Evolutionary conservation across 2,797 vertebrate genomes (phyloP).

Genomic region (Spea hammondii): DNA sequence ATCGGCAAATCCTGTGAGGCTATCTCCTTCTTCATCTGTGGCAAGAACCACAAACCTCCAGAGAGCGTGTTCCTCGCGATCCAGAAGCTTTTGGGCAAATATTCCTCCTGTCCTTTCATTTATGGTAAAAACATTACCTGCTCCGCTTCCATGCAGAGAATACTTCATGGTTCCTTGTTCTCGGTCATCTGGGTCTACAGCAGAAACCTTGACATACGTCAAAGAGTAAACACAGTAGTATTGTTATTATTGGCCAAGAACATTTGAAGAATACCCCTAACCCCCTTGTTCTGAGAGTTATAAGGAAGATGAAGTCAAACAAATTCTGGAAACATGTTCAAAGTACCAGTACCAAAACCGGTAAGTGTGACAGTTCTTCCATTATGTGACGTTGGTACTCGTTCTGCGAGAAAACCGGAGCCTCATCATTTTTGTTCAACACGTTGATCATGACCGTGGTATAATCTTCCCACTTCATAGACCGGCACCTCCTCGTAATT

Average conservation of each 20-base stretch:
- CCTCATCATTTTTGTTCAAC: conserved; percentile 41
- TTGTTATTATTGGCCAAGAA: background rate
- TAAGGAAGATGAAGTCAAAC: too few relatives aligned
- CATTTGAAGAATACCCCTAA: background rate
- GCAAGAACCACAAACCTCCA: conserved; percentile 89
- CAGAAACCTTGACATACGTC: conserved; percentile 72
- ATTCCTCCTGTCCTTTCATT: too few relatives aligned
- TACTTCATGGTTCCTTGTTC: too few relatives aligned
- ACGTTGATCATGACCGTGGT: conserved; percentile 74
- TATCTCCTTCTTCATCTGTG: conserved; percentile 86
- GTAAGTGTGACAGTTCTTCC: conserved; percentile 80
- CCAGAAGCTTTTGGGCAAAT: too few relatives aligned
- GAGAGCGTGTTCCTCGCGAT: conserved; percentile 76
- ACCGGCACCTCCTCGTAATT: conserved; percentile 45
- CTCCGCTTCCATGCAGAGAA: too few relatives aligned
- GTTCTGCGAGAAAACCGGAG: conserved; percentile 80
- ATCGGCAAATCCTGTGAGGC: conserved; percentile 87
- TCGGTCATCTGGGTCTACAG: conserved; percentile 71
- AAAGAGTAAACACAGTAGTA: too few relatives aligned
- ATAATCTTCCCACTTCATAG: conserved; percentile 88
- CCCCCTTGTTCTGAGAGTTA: too few relatives aligned
- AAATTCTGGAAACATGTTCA: background rate
- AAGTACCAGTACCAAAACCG: conserved; percentile 75
- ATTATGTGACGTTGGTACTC: conserved; percentile 86
- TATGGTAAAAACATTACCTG: too few relatives aligned